Conservation (phyloP, 2,888 invertebrate genomes). For the Drosophila kuntzei region DNA sequence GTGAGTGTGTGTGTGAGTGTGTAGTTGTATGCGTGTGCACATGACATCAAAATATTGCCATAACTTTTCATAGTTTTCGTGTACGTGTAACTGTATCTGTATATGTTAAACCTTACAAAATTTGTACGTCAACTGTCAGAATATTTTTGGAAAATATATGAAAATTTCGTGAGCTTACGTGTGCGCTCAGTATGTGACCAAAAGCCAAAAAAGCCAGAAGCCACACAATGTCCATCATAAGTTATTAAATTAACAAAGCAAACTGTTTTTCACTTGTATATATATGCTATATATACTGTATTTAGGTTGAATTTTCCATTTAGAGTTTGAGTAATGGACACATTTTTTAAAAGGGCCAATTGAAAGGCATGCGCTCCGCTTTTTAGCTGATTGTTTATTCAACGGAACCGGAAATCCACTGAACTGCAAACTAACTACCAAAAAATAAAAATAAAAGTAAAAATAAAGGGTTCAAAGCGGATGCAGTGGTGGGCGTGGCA, state of each 20-base stretch:
- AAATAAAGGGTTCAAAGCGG: slow-evolving; percentile 5
- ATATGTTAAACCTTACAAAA: slow-evolving; percentile 22
- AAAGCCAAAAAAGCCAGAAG: slow-evolving; percentile 13
- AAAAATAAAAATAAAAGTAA: background rate
- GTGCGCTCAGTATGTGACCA: slow-evolving; percentile 6
- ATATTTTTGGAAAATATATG: slow-evolving; percentile 23
- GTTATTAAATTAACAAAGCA: slow-evolving; percentile 55
- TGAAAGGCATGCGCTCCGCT: slow-evolving; percentile 30
- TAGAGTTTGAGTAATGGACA: slow-evolving; percentile 71
- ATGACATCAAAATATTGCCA: slow-evolving; percentile 32
- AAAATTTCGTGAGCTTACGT: slow-evolving; percentile 28
- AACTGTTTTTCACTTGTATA: slow-evolving; percentile 20
- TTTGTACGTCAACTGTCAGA: slow-evolving; percentile 34
- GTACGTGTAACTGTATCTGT: background rate
- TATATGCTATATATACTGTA: slow-evolving; percentile 1
- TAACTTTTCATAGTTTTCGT: slow-evolving; percentile 8
- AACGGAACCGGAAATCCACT: slow-evolving; percentile 58
- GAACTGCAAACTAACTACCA: slow-evolving; percentile 34
- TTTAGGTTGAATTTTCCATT: slow-evolving; percentile 37
- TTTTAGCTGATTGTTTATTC: slow-evolving; percentile 66
- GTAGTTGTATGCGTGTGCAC: slow-evolving; percentile 9
- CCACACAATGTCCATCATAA: slow-evolving; percentile 47
- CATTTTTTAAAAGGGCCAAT: slow-evolving; percentile 35
- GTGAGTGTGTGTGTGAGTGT: background rate
- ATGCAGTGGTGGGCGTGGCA: slow-evolving; percentile 2